Evolutionary conservation across 2,113 vertebrate species (phyloP).

Genomic region (Notothenia rossii): DNA sequence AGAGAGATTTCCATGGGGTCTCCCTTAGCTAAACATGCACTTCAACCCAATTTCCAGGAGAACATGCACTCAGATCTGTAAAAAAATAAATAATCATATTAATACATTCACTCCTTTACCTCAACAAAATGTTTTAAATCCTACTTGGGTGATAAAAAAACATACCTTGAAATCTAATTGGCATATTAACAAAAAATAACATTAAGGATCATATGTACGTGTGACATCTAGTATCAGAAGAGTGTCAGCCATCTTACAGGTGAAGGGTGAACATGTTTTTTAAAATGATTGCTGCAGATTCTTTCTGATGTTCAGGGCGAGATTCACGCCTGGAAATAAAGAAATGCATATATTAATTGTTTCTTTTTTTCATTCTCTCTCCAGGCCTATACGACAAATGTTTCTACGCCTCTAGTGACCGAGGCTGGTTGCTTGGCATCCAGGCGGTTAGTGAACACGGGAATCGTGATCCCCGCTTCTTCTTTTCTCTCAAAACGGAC

Average conservation of each 20-base stretch:
- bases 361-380: slow-evolving; percentile 68
- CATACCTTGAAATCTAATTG: slow-evolving; percentile 11
- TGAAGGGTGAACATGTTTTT: neutral
- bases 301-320: slow-evolving; percentile 1
- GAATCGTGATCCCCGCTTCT: slow-evolving; percentile 96
- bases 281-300: neutral
- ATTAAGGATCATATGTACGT: neutral
- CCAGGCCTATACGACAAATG: slow-evolving; percentile 98
- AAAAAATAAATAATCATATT: slow-evolving; percentile 36
- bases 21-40: slow-evolving; percentile 70
- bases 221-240: neutral
- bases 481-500: slow-evolving; percentile 98
- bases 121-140: neutral
- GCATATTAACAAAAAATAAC: neutral
- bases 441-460: slow-evolving; percentile 93
- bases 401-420: slow-evolving; percentile 96
- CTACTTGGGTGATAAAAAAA: slow-evolving; percentile 1
- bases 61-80: slow-evolving; percentile 41
- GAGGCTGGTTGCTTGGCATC: slow-evolving; percentile 97
- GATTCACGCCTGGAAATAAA: slow-evolving; percentile 12
- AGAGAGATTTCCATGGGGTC: slow-evolving; percentile 74
- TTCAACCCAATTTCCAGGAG: slow-evolving; percentile 71
- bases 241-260: neutral
- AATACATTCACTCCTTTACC: slow-evolving; percentile 24
- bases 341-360: slow-evolving; percentile 7